phyloP scores from a whole-genome alignment of 1,140 invertebrate species.

The Himalopsyche phryganea region DNA sequence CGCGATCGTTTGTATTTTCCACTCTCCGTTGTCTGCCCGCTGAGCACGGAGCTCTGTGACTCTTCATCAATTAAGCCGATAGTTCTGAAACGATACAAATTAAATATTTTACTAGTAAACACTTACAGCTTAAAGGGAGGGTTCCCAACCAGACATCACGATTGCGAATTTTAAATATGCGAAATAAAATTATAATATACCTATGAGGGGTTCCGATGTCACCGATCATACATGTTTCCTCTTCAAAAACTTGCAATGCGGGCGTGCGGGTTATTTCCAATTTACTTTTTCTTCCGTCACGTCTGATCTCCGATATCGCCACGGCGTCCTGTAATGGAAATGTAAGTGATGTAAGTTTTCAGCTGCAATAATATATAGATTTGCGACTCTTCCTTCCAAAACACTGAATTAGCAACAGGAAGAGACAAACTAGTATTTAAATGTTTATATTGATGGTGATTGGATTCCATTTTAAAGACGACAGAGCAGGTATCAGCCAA shows the following conservation, averaged over 20 bases:
- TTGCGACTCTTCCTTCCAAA: too few species aligned
- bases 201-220: conserved; percentile 57
- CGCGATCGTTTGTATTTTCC: conserved; percentile 65
- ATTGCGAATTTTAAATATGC: too few species aligned
- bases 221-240: conserved; percentile 85
- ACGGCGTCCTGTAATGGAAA: conserved; percentile 26
- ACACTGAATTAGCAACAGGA: too few species aligned
- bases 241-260: conserved; percentile 69
- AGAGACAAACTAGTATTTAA: too few species aligned
- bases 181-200: conserved; percentile 35
- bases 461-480: too few species aligned
- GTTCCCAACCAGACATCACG: too few species aligned
- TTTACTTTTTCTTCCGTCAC: conserved; percentile 23
- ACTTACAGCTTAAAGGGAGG: too few species aligned
- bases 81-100: conserved; percentile 28
- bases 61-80: conserved; percentile 68
- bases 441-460: too few species aligned
- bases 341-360: too few species aligned
- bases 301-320: conserved; percentile 16
- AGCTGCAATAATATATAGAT: background rate
- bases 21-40: conserved; percentile 63
- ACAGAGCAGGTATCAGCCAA: too few species aligned
- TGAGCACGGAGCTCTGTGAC: conserved; percentile 72
- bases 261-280: conserved; percentile 37
- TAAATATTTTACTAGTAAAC: background rate